phyloP scores from a whole-genome alignment of 2,797 vertebrate species.

The Falco cherrug region DNA sequence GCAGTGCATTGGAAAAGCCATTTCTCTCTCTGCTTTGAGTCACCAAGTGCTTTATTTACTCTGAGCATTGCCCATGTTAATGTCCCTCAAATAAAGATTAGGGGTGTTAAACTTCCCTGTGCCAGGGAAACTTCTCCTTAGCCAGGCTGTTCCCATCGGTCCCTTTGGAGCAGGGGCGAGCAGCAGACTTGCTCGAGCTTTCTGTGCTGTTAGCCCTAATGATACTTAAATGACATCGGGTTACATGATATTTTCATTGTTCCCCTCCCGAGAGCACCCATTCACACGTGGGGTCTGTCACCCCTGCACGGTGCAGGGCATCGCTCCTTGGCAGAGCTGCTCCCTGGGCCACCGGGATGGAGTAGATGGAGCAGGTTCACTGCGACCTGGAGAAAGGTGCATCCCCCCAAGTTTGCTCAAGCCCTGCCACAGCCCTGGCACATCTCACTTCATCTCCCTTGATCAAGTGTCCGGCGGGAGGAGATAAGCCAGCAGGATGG shows the following conservation, averaged over 20 bases:
- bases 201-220: background rate
- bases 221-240: accelerated
- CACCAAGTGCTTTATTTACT: background rate
- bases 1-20: background rate
- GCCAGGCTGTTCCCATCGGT: accelerated
- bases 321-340: accelerated
- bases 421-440: background rate
- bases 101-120: accelerated
- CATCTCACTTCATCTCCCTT: background rate
- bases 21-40: background rate
- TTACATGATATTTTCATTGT: accelerated
- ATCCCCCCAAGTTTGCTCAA: accelerated
- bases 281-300: accelerated
- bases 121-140: background rate
- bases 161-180: accelerated
- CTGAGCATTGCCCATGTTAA: background rate
- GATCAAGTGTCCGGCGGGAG: accelerated
- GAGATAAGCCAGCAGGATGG: background rate
- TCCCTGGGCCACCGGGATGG: accelerated
- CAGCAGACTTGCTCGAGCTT: background rate
- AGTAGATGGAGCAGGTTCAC: background rate
- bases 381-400: accelerated
- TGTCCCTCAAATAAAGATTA: background rate
- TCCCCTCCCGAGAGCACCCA: background rate
- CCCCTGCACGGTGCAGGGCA: accelerated